Evolutionary conservation across 2,113 vertebrate genomes (phyloP).

Genomic region (Catagonus wagneri): DNA sequence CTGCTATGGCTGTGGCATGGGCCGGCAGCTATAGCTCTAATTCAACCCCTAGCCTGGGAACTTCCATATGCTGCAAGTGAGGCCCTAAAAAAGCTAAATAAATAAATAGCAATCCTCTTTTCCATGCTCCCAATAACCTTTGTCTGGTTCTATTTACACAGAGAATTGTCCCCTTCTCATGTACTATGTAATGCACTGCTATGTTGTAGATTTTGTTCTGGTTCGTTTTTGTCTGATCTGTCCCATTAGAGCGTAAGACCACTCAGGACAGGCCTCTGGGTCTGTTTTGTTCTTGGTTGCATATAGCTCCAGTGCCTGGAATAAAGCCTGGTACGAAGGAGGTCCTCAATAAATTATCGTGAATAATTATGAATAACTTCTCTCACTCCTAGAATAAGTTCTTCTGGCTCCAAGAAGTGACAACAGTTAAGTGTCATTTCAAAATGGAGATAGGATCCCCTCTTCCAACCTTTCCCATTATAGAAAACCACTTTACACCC

Average conservation of each 20-base stretch:
- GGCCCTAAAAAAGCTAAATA: too few relatives aligned
- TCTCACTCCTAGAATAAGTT: neutral
- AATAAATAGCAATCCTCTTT: too few relatives aligned
- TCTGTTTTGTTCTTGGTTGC: neutral
- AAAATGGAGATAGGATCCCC: neutral
- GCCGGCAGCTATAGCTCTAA: too few relatives aligned
- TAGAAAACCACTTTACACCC: neutral
- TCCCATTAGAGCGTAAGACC: neutral
- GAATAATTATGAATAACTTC: neutral
- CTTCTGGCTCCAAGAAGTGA: conserved; percentile 9
- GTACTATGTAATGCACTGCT: neutral
- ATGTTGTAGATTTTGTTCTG: neutral
- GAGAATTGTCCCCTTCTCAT: neutral
- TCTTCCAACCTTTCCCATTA: neutral
- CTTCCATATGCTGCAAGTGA: too few relatives aligned
- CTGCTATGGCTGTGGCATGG: too few relatives aligned
- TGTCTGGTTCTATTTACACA: neutral
- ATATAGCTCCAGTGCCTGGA: neutral
- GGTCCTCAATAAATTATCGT: neutral
- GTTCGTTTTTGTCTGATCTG: neutral
- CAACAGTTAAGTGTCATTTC: neutral
- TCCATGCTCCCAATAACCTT: neutral
- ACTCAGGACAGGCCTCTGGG: neutral
- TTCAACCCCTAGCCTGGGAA: too few relatives aligned
- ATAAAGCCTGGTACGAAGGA: neutral